Evolutionary conservation across 2,797 vertebrate species (phyloP).

Genomic region (Amniataba percoides): DNA sequence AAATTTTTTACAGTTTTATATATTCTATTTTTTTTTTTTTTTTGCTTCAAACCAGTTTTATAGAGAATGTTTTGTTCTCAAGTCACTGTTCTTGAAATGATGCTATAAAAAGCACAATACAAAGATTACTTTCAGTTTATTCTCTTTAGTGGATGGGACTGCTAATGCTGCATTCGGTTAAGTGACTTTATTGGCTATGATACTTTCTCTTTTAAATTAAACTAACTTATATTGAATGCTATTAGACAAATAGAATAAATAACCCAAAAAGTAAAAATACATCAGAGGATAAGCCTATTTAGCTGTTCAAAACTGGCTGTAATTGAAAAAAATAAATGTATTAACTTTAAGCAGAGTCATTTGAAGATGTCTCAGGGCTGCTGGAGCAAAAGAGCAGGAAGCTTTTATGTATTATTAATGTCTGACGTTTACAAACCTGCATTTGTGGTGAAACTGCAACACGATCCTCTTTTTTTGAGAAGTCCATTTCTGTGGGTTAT

Average conservation of each 20-base stretch:
- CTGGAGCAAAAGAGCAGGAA: conserved; percentile 21
- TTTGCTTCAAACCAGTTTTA: not conserved
- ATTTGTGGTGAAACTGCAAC: conserved; percentile 31
- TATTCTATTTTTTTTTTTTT: not conserved
- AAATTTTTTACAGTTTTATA: not conserved
- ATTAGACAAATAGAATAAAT: not conserved
- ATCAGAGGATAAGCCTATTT: not conserved
- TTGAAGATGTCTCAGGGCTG: conserved; percentile 1
- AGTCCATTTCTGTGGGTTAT: not conserved
- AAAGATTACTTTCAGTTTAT: not conserved
- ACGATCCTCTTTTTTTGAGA: conserved; percentile 14
- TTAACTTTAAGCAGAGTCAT: not conserved
- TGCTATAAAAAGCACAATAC: not conserved
- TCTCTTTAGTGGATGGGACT: not conserved
- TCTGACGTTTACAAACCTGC: conserved; percentile 33
- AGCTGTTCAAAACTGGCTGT: not conserved
- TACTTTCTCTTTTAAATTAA: not conserved
- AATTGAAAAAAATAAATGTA: conserved; percentile 8
- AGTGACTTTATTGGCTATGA: not conserved
- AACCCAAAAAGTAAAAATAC: not conserved
- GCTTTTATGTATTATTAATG: conserved; percentile 41
- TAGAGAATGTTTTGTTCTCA: not conserved
- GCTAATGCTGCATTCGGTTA: not conserved
- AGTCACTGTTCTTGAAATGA: not conserved
- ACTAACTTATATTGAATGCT: not conserved